Percentiles rank a stretch among this genome's conserved stretches.
Evolutionary conservation across 2,113 vertebrate genomes (phyloP).

Genomic region (Coptodon bakossiorum): DNA sequence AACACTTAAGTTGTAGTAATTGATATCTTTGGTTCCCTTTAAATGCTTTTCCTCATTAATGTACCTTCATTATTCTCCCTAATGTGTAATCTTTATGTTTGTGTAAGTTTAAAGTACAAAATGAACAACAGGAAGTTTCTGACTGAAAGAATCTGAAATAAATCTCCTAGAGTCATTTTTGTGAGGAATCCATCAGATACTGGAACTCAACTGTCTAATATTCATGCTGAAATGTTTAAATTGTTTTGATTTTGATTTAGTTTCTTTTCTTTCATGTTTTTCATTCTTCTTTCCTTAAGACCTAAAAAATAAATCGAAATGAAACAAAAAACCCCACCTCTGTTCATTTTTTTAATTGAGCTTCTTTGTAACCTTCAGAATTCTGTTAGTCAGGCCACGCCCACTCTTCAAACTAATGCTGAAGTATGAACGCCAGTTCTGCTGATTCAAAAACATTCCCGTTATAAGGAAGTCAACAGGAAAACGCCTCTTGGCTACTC

Average conservation of each 20-base stretch:
- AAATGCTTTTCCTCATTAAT: background rate
- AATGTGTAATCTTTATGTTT: background rate
- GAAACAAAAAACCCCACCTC: accelerated
- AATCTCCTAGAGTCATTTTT: background rate
- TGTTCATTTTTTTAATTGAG: background rate
- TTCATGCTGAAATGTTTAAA: background rate
- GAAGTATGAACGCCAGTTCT: background rate
- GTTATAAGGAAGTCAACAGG: background rate
- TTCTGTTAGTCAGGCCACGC: accelerated
- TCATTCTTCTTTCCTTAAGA: background rate
- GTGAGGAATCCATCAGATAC: accelerated
- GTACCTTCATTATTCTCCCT: background rate
- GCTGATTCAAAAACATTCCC: background rate
- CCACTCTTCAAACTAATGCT: background rate
- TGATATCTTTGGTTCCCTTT: background rate
- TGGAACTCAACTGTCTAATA: accelerated
- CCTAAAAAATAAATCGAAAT: background rate
- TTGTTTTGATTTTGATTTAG: background rate
- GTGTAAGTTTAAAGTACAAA: background rate
- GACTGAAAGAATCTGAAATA: background rate
- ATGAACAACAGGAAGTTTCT: background rate
- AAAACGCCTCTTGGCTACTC: background rate
- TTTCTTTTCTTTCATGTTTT: background rate
- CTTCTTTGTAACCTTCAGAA: background rate
- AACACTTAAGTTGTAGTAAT: background rate